Evolutionary conservation across 2,113 vertebrate genomes (phyloP), one percentile per base, ranked within the genome.

Genomic region (Pseudorhombus dupliciocellatus): DNA sequence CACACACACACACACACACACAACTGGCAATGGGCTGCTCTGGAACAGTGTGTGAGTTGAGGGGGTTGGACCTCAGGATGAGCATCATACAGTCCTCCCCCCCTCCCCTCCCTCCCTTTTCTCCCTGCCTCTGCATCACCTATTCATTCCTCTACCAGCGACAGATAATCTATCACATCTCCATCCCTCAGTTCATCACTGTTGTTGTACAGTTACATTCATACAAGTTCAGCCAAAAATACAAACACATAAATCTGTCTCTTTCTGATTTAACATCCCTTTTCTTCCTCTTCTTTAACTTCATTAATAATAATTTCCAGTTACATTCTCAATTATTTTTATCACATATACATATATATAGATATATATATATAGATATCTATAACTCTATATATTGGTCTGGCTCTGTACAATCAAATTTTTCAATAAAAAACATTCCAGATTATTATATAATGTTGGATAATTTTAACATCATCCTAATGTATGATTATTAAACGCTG

Each of bases 1-100:
- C 52, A 53, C 20, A n/a, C 46, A 50, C 46, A n/a, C 46, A 50
- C 46, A 50, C 46, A n/a, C 46, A n/a, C 69, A 78, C 16, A 10
- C 54, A 12, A 72, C 61, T 68, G 28, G 40, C 68, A 78, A 79
- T 12, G 40, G 64, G 70, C 53, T 73, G 25, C 37, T 65, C 53
- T 78, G 76, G 63, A 80, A 79, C 59, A 28, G 30, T 52, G 10
- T 52, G 14, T 4, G 18, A 60, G 54, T 21, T n/a, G 42, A 37
- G 66, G 57, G 73, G 58, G 24, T 14, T 14, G 28, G 60, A 40
- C 28, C 18, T 3, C 11, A 1, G 21, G 31, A 30, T 20, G 14
- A 37, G 21, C 46, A 58, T 51, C 66, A 37, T 30, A n/a, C 21
- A 24, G 21, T 37, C 56, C 30, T 18, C 48, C 12, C 42, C n/a